Evolutionary conservation across 2,797 vertebrate genomes (phyloP).

Genomic region (Lagorchestes hirsutus): DNA sequence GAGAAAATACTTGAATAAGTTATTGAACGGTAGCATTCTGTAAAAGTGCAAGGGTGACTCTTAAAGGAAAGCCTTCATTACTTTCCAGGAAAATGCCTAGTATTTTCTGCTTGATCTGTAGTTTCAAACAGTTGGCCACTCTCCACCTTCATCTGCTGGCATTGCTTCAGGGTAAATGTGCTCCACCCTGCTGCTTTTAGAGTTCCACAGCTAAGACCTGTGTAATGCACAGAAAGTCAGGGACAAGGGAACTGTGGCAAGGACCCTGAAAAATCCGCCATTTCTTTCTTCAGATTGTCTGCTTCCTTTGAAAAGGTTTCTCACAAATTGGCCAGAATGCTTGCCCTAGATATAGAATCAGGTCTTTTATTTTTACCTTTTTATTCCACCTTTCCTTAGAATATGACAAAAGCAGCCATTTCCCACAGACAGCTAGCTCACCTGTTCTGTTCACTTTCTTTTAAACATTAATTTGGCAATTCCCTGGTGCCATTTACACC

Average conservation of each 20-base stretch:
- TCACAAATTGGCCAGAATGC: constrained; percentile 4
- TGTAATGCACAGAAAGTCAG: neutral
- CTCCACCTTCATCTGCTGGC: neutral
- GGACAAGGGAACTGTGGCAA: constrained; percentile 14
- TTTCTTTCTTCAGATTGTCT: constrained; percentile 33
- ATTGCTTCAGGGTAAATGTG: neutral
- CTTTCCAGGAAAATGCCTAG: neutral
- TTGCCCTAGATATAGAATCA: constrained; percentile 18
- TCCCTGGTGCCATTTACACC: constrained; percentile 13
- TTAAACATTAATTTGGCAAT: neutral
- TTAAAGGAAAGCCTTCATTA: neutral
- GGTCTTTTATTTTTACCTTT: constrained; percentile 23
- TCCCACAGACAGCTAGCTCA: neutral
- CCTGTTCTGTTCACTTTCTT: neutral
- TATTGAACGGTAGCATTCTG: constrained; percentile 2
- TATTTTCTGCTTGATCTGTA: neutral
- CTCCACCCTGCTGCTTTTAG: neutral
- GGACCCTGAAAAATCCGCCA: neutral
- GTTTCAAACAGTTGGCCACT: neutral
- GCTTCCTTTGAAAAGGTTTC: constrained; percentile 23
- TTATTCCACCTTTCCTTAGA: constrained; percentile 33
- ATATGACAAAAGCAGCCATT: constrained; percentile 17
- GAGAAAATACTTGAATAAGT: neutral
- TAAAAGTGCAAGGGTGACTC: neutral
- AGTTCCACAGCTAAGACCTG: neutral